Conservation (phyloP, 2,888 invertebrate species). For the Eurois occulta region DNA sequence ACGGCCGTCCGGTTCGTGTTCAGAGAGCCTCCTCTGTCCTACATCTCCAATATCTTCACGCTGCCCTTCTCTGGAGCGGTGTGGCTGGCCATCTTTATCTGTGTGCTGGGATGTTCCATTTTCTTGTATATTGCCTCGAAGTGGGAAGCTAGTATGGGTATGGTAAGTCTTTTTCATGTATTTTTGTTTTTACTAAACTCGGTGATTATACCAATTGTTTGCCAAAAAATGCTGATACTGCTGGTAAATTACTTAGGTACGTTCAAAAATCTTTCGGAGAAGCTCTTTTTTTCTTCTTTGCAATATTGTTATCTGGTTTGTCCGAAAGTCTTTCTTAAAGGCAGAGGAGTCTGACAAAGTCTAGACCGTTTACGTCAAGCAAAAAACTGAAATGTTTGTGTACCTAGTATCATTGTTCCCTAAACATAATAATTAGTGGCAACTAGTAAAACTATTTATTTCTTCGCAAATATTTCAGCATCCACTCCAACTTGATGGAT, state of each 20-base stretch:
- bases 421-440: background rate
- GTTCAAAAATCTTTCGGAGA: background rate
- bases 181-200: background rate
- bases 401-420: background rate
- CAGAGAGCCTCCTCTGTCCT: constrained; percentile 92
- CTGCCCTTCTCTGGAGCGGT: constrained; percentile 92
- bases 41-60: constrained; percentile 92
- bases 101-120: constrained; percentile 85
- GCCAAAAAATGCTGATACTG: too few relatives aligned
- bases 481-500: constrained; percentile 83
- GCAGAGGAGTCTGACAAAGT: too few relatives aligned
- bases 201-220: background rate
- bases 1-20: constrained; percentile 91
- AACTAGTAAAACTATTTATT: background rate
- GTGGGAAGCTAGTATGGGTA: constrained; percentile 85
- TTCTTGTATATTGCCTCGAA: constrained; percentile 87
- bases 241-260: background rate
- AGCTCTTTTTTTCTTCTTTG: background rate
- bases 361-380: background rate
- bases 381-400: background rate
- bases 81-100: constrained; percentile 90
- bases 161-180: constrained; percentile 66
- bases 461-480: constrained; percentile 75
- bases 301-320: background rate
- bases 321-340: background rate